Conservation (phyloP, 2,797 vertebrate genomes). For the Ataeniobius toweri region DNA sequence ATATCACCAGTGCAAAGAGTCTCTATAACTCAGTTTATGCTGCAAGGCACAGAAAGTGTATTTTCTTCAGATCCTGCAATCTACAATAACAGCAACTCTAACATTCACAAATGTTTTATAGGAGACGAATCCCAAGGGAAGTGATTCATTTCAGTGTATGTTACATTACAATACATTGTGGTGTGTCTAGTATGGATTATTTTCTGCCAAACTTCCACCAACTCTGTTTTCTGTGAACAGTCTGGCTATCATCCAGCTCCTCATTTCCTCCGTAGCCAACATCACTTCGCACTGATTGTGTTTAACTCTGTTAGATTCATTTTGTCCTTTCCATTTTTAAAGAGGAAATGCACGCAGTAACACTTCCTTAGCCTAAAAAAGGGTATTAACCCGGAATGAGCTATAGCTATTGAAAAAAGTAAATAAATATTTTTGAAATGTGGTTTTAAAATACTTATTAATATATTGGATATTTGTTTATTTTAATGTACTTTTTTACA, state of each 20-base stretch:
- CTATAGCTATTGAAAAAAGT: not conserved
- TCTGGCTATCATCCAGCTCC: conserved; percentile 32
- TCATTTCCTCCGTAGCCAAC: conserved; percentile 27
- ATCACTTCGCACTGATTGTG: conserved; percentile 20
- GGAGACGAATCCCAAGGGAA: conserved; percentile 8
- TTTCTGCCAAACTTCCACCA: conserved; percentile 31
- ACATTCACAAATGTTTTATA: not conserved
- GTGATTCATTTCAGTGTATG: conserved; percentile 1
- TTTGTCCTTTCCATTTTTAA: conserved; percentile 43
- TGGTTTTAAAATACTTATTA: not conserved
- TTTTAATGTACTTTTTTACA: too few relatives aligned
- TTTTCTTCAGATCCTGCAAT: not conserved
- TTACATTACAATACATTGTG: conserved; percentile 5
- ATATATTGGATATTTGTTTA: too few relatives aligned
- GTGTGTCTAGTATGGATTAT: not conserved
- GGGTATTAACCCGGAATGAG: not conserved
- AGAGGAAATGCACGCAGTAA: not conserved
- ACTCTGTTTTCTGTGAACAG: conserved; percentile 34
- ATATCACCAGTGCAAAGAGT: not conserved
- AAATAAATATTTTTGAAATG: not conserved
- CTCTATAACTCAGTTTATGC: not conserved
- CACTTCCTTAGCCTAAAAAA: not conserved
- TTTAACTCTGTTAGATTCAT: conserved; percentile 33
- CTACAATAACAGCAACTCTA: not conserved
- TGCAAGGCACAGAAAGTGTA: not conserved